These are phyloP conservation scores for Nanorana parkeri DNA, from an alignment of 2,113 vertebrate species.

Conservation along the genomic window DNA sequence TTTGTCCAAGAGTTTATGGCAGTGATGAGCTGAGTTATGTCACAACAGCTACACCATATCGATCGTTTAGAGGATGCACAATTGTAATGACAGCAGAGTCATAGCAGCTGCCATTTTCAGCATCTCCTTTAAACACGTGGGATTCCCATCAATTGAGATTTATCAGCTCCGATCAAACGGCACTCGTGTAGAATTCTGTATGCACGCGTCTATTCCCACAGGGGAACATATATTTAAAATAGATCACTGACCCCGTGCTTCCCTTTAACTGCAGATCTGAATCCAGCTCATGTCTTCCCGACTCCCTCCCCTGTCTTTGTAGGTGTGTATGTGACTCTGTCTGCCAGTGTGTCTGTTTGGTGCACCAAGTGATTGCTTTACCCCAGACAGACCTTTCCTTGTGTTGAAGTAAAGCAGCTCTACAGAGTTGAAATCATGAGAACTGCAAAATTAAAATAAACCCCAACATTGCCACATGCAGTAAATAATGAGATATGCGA, in stretches of 20 bases:
- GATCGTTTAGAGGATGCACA: not conserved
- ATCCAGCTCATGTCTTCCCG: not conserved
- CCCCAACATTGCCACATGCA: conserved; percentile 66
- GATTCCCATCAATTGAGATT: conserved; percentile 38
- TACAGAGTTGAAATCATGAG: conserved; percentile 63
- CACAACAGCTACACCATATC: not conserved
- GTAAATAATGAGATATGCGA: conserved; percentile 72
- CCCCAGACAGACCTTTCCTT: not conserved
- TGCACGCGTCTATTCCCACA: conserved; percentile 23
- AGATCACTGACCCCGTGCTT: not conserved
- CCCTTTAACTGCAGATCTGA: not conserved
- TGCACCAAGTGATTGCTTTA: not conserved
- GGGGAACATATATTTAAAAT: conserved; percentile 4
- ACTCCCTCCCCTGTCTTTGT: not conserved
- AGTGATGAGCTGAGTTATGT: not conserved
- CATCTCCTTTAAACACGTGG: conserved; percentile 1
- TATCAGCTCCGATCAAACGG: conserved; percentile 11
- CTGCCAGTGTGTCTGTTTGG: not conserved
- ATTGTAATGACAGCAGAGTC: conserved; percentile 24
- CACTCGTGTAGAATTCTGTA: not conserved
- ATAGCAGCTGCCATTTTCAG: conserved; percentile 6
- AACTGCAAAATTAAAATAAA: conserved; percentile 58
- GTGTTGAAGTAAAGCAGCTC: not conserved
- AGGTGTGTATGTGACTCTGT: not conserved
- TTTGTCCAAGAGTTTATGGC: no score